Conservation (phyloP, 2,797 vertebrate species). For the Danio jaintianensis region DNA sequence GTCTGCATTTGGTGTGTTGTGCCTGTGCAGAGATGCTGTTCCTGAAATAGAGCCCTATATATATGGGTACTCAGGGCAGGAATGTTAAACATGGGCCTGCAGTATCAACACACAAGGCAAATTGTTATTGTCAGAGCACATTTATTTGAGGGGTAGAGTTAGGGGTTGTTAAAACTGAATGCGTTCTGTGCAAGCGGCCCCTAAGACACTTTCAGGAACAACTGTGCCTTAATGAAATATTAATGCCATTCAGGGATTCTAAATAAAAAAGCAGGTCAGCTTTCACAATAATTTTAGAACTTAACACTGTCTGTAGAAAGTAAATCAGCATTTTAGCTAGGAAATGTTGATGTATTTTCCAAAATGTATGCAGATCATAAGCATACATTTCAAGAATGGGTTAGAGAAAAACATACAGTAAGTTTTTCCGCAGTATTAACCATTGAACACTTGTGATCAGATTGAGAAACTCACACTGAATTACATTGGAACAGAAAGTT, state of each 20-base stretch:
- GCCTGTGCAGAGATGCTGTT: slow-evolving; percentile 1
- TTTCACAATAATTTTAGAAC: slow-evolving; percentile 21
- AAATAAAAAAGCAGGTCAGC: slow-evolving; percentile 1
- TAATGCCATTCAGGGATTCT: slow-evolving; percentile 11
- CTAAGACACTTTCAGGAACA: background rate
- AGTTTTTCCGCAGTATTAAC: no score
- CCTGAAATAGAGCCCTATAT: slow-evolving; percentile 32
- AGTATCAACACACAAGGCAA: slow-evolving; percentile 28
- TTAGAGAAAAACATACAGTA: background rate
- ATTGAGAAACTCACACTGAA: no score
- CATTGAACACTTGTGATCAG: no score
- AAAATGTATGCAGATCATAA: slow-evolving; percentile 19
- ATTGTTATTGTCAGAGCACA: slow-evolving; percentile 38
- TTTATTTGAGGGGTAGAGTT: slow-evolving; percentile 5
- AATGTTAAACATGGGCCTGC: slow-evolving; percentile 52
- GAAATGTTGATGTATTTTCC: slow-evolving; percentile 8
- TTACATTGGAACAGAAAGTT: background rate
- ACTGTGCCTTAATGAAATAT: background rate
- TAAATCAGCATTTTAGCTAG: slow-evolving; percentile 5
- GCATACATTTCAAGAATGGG: slow-evolving; percentile 1
- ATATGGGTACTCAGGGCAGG: slow-evolving; percentile 3
- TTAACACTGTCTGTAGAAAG: background rate
- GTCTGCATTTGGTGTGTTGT: slow-evolving; percentile 23
- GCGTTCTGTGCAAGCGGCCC: background rate
- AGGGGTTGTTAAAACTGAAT: background rate